Conservation (phyloP, 2,888 invertebrate species). For the Dusona sp. region DNA sequence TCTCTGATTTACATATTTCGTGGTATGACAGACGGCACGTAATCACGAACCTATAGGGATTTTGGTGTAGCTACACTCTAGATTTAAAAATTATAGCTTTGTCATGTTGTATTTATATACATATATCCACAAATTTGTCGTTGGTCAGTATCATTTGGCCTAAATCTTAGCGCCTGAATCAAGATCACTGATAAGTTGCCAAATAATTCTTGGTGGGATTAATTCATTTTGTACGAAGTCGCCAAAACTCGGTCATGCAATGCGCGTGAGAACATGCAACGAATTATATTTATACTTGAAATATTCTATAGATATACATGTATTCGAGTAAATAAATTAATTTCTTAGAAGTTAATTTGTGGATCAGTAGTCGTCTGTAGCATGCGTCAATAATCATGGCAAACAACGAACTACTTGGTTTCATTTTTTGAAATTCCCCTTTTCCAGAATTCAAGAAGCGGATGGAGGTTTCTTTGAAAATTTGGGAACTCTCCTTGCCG, state of each 20-base stretch:
- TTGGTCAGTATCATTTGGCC: constrained; percentile 49
- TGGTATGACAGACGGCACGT: background rate
- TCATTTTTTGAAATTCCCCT: constrained; percentile 8
- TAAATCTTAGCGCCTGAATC: constrained; percentile 35
- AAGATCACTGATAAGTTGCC: constrained; percentile 46
- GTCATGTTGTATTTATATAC: background rate
- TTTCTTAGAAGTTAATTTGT: constrained; percentile 5
- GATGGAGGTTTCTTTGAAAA: constrained; percentile 95
- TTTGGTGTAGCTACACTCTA: background rate
- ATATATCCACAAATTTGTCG: constrained; percentile 39
- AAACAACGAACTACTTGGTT: background rate
- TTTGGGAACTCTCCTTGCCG: constrained; percentile 89
- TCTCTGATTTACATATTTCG: background rate
- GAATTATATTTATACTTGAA: background rate
- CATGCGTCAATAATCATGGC: constrained; percentile 17
- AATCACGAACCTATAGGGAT: constrained; percentile 10
- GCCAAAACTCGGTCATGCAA: constrained; percentile 48
- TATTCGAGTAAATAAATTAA: constrained; percentile 10
- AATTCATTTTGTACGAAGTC: constrained; percentile 35
- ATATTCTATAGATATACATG: too few species aligned
- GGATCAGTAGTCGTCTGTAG: constrained; percentile 23
- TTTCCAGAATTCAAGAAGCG: constrained; percentile 90
- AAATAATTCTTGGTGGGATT: constrained; percentile 46
- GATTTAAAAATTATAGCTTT: background rate
- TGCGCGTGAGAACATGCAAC: constrained; percentile 5